Base-by-base conservation (phyloP, 2,888 invertebrate genomes). In the Metalampra italica region DNA sequence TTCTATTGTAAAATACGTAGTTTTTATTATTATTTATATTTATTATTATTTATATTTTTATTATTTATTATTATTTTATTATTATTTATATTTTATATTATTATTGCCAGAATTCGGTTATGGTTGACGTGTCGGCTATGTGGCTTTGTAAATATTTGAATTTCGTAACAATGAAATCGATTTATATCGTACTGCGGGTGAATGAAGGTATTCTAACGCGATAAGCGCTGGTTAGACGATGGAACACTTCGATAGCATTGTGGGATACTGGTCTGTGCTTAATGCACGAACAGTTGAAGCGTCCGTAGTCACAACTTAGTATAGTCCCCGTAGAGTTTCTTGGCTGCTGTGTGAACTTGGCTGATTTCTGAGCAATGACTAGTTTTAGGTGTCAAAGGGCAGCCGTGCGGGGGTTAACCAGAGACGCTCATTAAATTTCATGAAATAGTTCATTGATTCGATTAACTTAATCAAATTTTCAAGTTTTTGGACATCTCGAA, bases 181-280 rank as follows among this genome's bases (percentile, higher is more conserved):
- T 50, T 51, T 51, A 59, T 59, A 48, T 53, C 15, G 32, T 44
- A 48, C 46, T 44, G 48, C 51, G 36, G 44, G 38, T 49, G 47
- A 52, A 49, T 34, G 45, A 45, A 51, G 49, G 42, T 41, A 38
- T 46, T 45, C 39, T 32, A 30, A 38, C 43, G 36, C 45, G 48
- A 51, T 50, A 48, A 47, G 46, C 38, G 38, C 41, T 46, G 43
- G 47, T 52, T 60, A 54, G 51, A 47, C 55, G 69, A 68, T 71
- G 71, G 66, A 54, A 64, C 53, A 71, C 56, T 64, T 69, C 48
- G 70, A 71, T 71, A 68, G 45, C 46, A 69, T 71, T 71, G 71
- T 71, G 50, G 53, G 45, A 46, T 54, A 53, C 32, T 39, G 46
- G 46, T 49, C 56, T 50, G 54, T 55, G 54, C 50, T 48, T 54